Percentiles rank a stretch among this genome's conserved stretches.
These are phyloP conservation scores for Shargacucullia verbasci DNA, from an alignment of 2,888 invertebrate species.

Conservation along the genomic window DNA sequence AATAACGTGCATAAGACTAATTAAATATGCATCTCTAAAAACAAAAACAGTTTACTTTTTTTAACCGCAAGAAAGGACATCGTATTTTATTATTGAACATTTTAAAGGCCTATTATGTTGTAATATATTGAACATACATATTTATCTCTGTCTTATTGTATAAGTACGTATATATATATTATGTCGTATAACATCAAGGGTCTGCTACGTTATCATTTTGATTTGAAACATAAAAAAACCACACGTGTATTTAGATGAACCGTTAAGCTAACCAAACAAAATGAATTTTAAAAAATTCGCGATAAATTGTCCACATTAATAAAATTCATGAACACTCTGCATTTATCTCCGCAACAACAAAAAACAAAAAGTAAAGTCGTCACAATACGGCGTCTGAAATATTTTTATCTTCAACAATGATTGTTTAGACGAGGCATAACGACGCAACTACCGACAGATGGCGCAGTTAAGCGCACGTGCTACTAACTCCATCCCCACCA, in stretches of 20 bases:
- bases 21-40: too few species aligned
- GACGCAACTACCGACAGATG: conserved; percentile 44
- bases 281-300: not conserved
- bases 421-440: conserved; percentile 48
- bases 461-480: conserved; percentile 52
- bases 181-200: too few species aligned
- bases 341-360: conserved; percentile 9
- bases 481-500: conserved; percentile 39
- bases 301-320: conserved; percentile 21
- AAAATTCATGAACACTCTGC: conserved; percentile 26
- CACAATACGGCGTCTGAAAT: conserved; percentile 32
- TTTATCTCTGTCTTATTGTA: too few species aligned
- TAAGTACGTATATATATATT: too few species aligned
- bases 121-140: too few species aligned
- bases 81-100: too few species aligned
- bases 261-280: not conserved
- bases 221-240: too few species aligned
- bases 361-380: conserved; percentile 24
- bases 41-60: too few species aligned
- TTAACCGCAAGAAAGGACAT: too few species aligned
- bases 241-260: too few species aligned
- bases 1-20: conserved; percentile 8
- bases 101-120: too few species aligned
- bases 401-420: conserved; percentile 45
- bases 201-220: too few species aligned